These are phyloP conservation scores for Nibea albiflora DNA, from an alignment of 2,113 vertebrate genomes.

Conservation along the genomic window DNA sequence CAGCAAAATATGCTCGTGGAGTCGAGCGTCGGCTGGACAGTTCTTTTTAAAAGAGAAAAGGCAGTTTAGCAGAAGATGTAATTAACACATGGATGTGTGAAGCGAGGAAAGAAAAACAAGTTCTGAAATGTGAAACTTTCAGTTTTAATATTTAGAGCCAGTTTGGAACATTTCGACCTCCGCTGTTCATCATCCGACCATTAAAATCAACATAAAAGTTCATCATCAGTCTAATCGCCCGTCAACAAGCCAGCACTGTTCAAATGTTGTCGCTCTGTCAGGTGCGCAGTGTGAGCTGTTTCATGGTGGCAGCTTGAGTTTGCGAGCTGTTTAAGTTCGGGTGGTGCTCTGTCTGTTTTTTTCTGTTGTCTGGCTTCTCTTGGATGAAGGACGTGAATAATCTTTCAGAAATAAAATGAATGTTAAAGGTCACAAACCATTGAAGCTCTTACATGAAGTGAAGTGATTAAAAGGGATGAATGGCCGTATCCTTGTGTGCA, in stretches of 20 bases:
- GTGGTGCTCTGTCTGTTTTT: background rate
- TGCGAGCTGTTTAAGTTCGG: background rate
- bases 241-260: background rate
- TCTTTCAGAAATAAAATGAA: too few species aligned
- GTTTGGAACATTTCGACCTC: background rate
- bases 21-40: constrained; percentile 2
- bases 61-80: background rate
- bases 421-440: too few species aligned
- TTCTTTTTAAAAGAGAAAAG: constrained; percentile 11
- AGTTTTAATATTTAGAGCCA: too few species aligned
- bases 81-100: background rate
- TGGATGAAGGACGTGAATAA: too few species aligned
- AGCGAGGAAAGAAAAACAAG: background rate
- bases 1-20: background rate
- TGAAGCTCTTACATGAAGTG: too few species aligned
- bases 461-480: too few species aligned
- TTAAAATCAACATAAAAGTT: background rate
- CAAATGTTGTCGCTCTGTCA: too few species aligned
- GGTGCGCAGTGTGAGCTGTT: background rate
- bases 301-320: background rate
- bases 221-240: background rate
- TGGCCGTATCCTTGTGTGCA: too few species aligned
- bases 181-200: background rate
- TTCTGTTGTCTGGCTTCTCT: too few species aligned
- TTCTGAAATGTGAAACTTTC: background rate